These are phyloP conservation scores for Lepidostoma basale DNA, from an alignment of 1,140 invertebrate genomes.

Conservation along the genomic window DNA sequence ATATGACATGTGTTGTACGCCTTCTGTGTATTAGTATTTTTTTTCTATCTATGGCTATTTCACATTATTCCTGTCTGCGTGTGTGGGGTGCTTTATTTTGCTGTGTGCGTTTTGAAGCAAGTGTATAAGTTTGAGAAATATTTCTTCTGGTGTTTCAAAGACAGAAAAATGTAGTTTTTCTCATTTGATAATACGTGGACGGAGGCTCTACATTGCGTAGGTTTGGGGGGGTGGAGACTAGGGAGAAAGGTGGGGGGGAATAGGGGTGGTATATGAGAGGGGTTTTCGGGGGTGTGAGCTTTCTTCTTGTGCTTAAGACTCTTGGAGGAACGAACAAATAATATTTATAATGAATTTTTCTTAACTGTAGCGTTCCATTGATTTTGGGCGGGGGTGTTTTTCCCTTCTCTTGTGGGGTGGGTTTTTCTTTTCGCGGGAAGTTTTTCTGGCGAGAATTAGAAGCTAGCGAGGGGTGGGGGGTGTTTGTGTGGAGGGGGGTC, in stretches of 20 bases:
- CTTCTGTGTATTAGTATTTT: slow-evolving; percentile 25
- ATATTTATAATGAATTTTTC: slow-evolving; percentile 47
- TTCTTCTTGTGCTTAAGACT: slow-evolving; percentile 22
- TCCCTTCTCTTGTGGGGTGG: no score
- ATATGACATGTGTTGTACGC: slow-evolving; percentile 44
- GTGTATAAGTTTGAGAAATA: slow-evolving; percentile 24
- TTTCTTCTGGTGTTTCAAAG: slow-evolving; percentile 32
- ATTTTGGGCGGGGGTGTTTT: slow-evolving; percentile 43
- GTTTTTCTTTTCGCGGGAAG: slow-evolving; percentile 42
- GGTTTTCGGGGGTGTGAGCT: slow-evolving; percentile 5
- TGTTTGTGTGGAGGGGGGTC: neutral
- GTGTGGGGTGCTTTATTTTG: slow-evolving; percentile 30
- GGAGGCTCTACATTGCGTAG: neutral
- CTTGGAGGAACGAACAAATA: slow-evolving; percentile 40
- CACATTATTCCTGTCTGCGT: slow-evolving; percentile 21
- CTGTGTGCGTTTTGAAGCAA: slow-evolving; percentile 29
- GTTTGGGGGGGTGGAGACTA: neutral
- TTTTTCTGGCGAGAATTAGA: slow-evolving; percentile 36
- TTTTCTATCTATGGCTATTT: slow-evolving; percentile 26
- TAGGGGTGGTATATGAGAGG: neutral
- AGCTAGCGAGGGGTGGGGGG: neutral
- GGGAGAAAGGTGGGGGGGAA: neutral
- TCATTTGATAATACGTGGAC: slow-evolving; percentile 40
- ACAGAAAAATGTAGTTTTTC: slow-evolving; percentile 45
- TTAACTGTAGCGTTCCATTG: slow-evolving; percentile 46